Percentiles rank a stretch among this genome's conserved stretches.
Conservation (phyloP, 1,140 invertebrate species). For the Drosophila suzukii region DNA sequence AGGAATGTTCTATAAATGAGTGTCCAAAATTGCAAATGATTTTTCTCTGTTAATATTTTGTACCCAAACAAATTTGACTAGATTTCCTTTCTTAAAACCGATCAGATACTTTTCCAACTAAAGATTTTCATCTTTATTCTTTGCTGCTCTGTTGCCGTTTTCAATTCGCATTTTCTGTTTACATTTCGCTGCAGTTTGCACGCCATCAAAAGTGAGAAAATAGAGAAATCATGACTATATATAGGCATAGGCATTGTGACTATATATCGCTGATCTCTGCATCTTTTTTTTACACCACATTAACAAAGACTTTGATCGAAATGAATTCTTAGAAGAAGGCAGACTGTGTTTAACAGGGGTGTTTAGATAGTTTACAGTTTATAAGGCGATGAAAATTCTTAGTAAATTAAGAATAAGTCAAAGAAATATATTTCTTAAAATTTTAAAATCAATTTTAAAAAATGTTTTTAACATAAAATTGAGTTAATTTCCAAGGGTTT, state of each 20-base stretch:
- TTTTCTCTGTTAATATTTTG: too few species aligned
- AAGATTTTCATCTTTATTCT: constrained; percentile 1
- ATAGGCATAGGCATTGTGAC: neutral
- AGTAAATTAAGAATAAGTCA: too few species aligned
- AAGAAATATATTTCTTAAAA: too few species aligned
- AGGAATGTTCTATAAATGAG: too few species aligned
- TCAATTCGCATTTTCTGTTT: constrained; percentile 13
- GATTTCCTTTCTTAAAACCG: neutral
- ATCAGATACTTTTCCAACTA: neutral
- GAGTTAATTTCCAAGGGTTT: too few species aligned
- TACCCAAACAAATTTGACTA: too few species aligned
- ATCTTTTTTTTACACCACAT: constrained; percentile 3
- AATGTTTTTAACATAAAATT: too few species aligned
- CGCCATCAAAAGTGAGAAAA: constrained; percentile 16
- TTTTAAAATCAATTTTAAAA: too few species aligned
- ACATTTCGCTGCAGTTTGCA: constrained; percentile 24
- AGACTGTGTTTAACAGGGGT: neutral
- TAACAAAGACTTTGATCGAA: constrained; percentile 8
- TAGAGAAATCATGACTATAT: constrained; percentile 15
- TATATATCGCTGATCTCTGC: constrained; percentile 14
- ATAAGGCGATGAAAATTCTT: too few species aligned
- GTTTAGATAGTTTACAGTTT: too few species aligned
- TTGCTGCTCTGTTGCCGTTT: constrained; percentile 7
- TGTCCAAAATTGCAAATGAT: too few species aligned
- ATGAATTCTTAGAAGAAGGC: neutral